Base-by-base conservation (phyloP, 2,113 vertebrate species). In the Propithecus coquereli region DNA sequence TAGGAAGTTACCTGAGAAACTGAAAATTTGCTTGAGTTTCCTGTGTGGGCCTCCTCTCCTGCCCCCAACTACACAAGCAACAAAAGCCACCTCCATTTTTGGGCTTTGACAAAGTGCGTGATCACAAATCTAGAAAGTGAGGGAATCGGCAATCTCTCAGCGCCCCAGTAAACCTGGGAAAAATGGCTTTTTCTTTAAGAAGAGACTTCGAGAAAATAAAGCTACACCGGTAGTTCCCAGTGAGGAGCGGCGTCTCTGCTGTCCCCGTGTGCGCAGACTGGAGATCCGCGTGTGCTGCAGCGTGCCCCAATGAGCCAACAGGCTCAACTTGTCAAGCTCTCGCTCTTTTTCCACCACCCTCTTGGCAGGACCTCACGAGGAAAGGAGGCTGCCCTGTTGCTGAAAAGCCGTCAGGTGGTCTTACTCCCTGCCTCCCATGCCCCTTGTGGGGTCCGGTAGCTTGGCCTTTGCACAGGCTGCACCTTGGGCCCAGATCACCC, bases 1-100 rank as follows among this genome's bases (percentile, higher is more conserved):
- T 76, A 89, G 94, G 90, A 92, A 96, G 95, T 85, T 91, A 94
- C 97, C 93, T 91, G 96, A 91, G 68, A 97, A 91, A 88, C 86
- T 88, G 79, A 84, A 61, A 73, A 52, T 59, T 22, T 32, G 88
- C 85, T 66, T 8, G 52, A 65, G 71, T 37, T 97, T 97, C 97
- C 95, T 91, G 96, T 80, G 87, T 27, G 13, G 45, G 85, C 85
- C 95, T 77, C 52, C 3, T 7, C 10, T 6, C 63, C 34, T 6
- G 0, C 66, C 80, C 37, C 66, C 77, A 83, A 20, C 22, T 23
- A 57, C 37, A 52, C 57, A 25, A 8, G 30, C 47, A 34, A 12
- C 40, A 10, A 1, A 9, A 45, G 47, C 16, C 25, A 0, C 50
- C 82, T 66, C 79, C 45, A 4, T 2, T 34, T 45, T 18, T 80